Percentiles rank a stretch among this genome's conserved stretches.
Evolutionary conservation across 1,140 invertebrate genomes (phyloP).

Genomic region (Pseudobourletiella spinata): DNA sequence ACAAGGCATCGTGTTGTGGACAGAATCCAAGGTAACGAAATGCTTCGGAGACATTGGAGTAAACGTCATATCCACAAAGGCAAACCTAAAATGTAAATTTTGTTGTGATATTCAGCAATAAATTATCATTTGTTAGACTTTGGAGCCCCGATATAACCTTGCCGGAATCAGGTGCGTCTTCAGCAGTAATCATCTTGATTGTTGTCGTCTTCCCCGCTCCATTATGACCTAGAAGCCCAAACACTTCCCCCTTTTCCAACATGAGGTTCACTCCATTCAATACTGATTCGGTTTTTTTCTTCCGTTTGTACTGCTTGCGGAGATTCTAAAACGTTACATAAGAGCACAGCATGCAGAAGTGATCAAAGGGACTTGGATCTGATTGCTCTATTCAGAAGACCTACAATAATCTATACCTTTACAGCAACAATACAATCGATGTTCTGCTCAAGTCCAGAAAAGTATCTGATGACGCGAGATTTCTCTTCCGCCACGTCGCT

Average conservation of each 20-base stretch:
- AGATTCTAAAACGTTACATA: conserved; percentile 8
- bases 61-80: conserved; percentile 58
- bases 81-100: too few relatives aligned
- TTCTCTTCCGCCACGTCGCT: conserved; percentile 51
- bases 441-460: conserved; percentile 76
- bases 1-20: conserved; percentile 75
- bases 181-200: conserved; percentile 74
- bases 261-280: conserved; percentile 61
- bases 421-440: conserved; percentile 75
- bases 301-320: conserved; percentile 41
- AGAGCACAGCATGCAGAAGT: too few relatives aligned
- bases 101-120: too few relatives aligned
- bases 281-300: conserved; percentile 37
- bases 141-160: too few relatives aligned
- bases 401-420: too few relatives aligned
- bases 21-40: conserved; percentile 72
- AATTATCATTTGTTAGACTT: too few relatives aligned
- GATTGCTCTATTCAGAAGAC: too few relatives aligned
- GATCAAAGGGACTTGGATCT: too few relatives aligned
- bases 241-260: conserved; percentile 71
- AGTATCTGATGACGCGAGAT: conserved; percentile 74
- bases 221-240: conserved; percentile 77
- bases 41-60: conserved; percentile 53
- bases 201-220: conserved; percentile 78
- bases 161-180: conserved; percentile 63